A percentile compares a stretch with the other conserved stretches of the same genome.
phyloP scores from a whole-genome alignment of 2,113 vertebrate species.

The Lichenostomus cassidix region DNA sequence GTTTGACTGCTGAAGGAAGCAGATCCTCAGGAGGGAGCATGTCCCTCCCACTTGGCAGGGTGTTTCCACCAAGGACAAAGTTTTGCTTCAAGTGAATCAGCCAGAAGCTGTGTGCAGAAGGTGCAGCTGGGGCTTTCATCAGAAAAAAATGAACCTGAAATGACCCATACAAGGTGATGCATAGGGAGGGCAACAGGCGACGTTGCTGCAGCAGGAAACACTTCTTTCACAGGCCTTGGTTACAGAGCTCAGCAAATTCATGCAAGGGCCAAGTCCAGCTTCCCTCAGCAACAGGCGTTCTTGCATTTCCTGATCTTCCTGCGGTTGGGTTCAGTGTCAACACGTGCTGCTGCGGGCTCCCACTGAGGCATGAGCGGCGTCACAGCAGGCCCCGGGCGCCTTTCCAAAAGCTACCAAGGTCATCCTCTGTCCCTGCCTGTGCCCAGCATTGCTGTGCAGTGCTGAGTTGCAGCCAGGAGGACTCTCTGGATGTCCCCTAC shows the following conservation, averaged over 20 bases:
- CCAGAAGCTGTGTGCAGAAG: neutral
- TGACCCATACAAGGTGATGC: neutral
- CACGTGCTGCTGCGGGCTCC: neutral
- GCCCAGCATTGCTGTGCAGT: neutral
- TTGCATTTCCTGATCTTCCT: neutral
- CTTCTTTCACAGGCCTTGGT: accelerated
- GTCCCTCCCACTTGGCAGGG: neutral
- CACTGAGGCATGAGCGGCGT: accelerated
- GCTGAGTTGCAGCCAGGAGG: accelerated
- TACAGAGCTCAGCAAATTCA: neutral
- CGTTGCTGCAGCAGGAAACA: neutral
- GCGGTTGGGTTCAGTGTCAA: neutral
- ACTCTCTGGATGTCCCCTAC: accelerated
- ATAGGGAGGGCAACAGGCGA: neutral
- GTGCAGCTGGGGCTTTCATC: neutral
- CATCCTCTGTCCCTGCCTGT: neutral
- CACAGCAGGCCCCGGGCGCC: neutral
- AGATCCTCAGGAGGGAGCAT: neutral
- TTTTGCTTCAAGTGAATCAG: slow-evolving; percentile 24
- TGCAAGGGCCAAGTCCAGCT: neutral
- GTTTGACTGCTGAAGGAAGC: neutral
- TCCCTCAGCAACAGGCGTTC: neutral
- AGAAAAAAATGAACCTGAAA: neutral
- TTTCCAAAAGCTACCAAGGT: neutral
- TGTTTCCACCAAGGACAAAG: slow-evolving; percentile 16